Evolutionary conservation across 2,113 vertebrate genomes (phyloP), one percentile per base, ranked within the genome.

Genomic region (Leptobrachium leishanense): DNA sequence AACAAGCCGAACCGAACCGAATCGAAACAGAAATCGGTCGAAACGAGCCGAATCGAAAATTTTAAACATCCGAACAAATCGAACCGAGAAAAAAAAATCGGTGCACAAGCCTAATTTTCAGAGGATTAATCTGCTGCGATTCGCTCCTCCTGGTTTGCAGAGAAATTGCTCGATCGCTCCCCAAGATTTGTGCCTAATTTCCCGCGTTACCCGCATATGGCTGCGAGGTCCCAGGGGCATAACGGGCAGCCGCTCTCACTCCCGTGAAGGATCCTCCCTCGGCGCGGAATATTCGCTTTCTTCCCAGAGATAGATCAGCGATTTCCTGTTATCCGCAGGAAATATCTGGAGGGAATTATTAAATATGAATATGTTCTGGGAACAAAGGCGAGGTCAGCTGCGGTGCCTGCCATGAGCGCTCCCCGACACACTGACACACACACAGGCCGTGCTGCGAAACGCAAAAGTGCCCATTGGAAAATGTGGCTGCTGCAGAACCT

Each of bases 271-370:
- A 15, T 7, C 13, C 46, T 68, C 74, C 40, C 50, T 31, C 39
- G 74, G 65, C 2, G 12, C 41, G 13, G 62, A 59, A 53, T 20
- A 40, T 9, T 76, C 63, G 11, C 66, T 76, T 76, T 41, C 74
- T 67, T 53, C 41, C 64, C 46, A 76, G 74, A 43, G 46, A 66
- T 42, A 55, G 50, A 42, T 53, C 74, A 76, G 31, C 64, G 5
- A 67, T 68, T 76, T 76, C 74, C 74, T 76, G 74, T 40, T 76
- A 68, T 76, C 74, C 68, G 63, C 39, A 67, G 74, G 64, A 76
- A 68, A 43, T 76, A 63, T 76, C 64, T 76, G 31, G 64, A 76
- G 74, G 74, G 44, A 42, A n/a, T 1, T 44, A 76, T 68, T 76
- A 76, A 76, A 76, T 76, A 76, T 76, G 64, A 76, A 76, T 76